These are phyloP conservation scores for Pampus argenteus DNA, from an alignment of 2,797 vertebrate species.

Conservation along the genomic window DNA sequence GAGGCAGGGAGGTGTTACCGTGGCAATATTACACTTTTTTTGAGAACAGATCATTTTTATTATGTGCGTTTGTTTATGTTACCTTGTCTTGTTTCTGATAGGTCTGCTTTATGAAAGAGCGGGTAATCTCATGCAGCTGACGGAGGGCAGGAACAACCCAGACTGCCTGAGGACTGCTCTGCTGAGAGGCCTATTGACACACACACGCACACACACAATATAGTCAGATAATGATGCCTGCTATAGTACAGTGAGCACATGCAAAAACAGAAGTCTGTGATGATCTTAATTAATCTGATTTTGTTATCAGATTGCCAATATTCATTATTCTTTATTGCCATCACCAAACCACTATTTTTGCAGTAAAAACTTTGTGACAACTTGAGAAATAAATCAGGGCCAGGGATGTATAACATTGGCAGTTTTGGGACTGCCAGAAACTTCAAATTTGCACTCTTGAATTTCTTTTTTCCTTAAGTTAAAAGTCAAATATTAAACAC, in stretches of 20 bases:
- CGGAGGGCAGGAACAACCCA: slow-evolving; percentile 98
- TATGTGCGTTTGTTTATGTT: slow-evolving; percentile 12
- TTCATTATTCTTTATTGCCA: slow-evolving; percentile 15
- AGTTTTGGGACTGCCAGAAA: not conserved
- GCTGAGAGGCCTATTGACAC: slow-evolving; percentile 91
- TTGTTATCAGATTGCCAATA: slow-evolving; percentile 4
- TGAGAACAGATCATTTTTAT: not conserved
- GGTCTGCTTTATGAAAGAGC: slow-evolving; percentile 98
- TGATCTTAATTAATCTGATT: slow-evolving; percentile 12
- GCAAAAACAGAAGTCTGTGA: slow-evolving; percentile 27
- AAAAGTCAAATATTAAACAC: slow-evolving; percentile 25
- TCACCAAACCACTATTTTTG: slow-evolving; percentile 23
- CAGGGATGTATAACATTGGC: slow-evolving; percentile 46
- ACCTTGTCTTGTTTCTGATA: slow-evolving; percentile 99
- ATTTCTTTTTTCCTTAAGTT: not conserved
- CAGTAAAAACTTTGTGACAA: slow-evolving; percentile 9
- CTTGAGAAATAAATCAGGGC: slow-evolving; percentile 51
- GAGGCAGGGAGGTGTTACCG: slow-evolving; percentile 10
- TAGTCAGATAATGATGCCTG: slow-evolving; percentile 25
- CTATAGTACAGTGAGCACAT: slow-evolving; percentile 7
- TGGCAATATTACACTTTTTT: too few relatives aligned
- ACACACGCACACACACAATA: slow-evolving; percentile 12
- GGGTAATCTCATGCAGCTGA: slow-evolving; percentile 98
- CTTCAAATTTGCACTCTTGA: slow-evolving; percentile 8
- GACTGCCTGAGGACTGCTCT: slow-evolving; percentile 95